Percentiles rank a stretch among this genome's conserved stretches.
phyloP scores from a whole-genome alignment of 2,888 invertebrate species.

The Spisula solida region DNA sequence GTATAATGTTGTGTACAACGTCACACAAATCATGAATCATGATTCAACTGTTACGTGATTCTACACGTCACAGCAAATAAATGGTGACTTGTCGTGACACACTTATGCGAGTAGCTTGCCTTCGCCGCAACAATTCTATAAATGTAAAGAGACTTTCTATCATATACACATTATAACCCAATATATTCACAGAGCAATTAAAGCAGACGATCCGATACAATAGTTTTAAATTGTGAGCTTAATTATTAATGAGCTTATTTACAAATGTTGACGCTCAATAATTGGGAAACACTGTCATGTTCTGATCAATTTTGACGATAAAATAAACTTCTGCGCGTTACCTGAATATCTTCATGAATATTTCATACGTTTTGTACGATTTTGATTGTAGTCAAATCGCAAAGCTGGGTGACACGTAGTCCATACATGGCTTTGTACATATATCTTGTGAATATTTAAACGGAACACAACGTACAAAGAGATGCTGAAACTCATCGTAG shows the following conservation, averaged over 20 bases:
- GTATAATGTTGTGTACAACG: too few species aligned
- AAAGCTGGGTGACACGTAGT: background rate
- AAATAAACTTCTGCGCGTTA: background rate
- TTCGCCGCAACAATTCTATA: too few species aligned
- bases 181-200: background rate
- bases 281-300: background rate
- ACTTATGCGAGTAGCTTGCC: too few species aligned
- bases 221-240: background rate
- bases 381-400: background rate
- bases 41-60: background rate
- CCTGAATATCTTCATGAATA: background rate
- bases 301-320: background rate
- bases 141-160: background rate
- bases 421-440: background rate
- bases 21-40: too few species aligned
- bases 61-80: background rate
- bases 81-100: too few species aligned
- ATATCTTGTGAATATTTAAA: background rate
- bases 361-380: background rate
- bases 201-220: background rate
- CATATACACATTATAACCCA: background rate
- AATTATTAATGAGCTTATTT: slow-evolving; percentile 14
- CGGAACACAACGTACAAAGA: too few species aligned
- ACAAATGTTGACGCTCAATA: slow-evolving; percentile 10
- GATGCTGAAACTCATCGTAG: too few species aligned